Conservation (phyloP, 2,113 vertebrate species). For the Potamarius usumacintae region DNA sequence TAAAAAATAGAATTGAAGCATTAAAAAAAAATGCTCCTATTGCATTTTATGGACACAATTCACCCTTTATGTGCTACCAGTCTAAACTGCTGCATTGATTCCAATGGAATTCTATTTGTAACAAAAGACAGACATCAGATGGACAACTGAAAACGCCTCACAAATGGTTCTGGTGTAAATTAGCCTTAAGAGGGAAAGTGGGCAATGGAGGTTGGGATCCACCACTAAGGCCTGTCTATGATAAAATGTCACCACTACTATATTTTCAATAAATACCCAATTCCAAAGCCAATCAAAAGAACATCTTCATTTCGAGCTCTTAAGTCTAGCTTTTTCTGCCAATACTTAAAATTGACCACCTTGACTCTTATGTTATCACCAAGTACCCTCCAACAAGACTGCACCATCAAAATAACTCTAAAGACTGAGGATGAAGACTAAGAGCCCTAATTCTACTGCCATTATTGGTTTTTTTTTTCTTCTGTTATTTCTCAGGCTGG, state of each 20-base stretch:
- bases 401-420: neutral
- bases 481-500: neutral
- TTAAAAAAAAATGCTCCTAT: no score
- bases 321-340: neutral
- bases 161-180: no score
- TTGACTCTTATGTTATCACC: conserved; percentile 1
- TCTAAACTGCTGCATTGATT: no score
- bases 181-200: no score
- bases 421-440: neutral
- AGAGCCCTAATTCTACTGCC: neutral
- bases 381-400: neutral
- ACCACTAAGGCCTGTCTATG: neutral
- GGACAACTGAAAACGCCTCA: no score
- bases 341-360: neutral
- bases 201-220: no score
- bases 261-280: neutral
- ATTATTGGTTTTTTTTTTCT: neutral
- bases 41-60: no score
- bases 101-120: no score
- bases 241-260: neutral
- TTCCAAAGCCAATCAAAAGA: neutral
- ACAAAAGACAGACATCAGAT: no score
- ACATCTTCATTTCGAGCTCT: neutral
- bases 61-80: no score
- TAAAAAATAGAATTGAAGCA: no score